Base-by-base conservation (phyloP, 2,113 vertebrate genomes). In the Rallus limicola region DNA sequence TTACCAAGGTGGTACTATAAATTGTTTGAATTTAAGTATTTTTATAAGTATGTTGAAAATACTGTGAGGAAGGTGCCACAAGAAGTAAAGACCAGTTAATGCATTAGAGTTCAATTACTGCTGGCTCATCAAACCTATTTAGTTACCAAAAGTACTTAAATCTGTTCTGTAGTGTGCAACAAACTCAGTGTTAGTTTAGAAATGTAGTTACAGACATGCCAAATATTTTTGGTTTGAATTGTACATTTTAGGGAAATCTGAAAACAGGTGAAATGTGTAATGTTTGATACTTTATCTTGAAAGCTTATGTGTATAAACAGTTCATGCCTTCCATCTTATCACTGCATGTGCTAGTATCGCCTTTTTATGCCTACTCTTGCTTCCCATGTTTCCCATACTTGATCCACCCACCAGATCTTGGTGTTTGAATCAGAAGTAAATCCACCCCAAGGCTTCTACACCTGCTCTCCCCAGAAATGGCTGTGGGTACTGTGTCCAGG, bases 331-430 rank as follows among this genome's bases (percentile, higher is more conserved):
- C 11, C 19, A 58, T 38, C 24, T 59, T 76, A 8, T 24, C 6
- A 15, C 8, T 76, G 25, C 10, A 1, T 20, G 16, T 38, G 10
- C 6, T 42, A 1, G 6, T 63, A 24, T 62, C 14, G 28, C 0
- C 7, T 68, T 44, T 48, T 42, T 91, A 52, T 55, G 34, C 56
- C 63, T 86, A 2, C 16, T 86, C 2, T 65, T 56, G 21, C 13
- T 38, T 72, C 13, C 29, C 16, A 2, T 44, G 10, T 58, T 70
- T 40, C 19, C 31, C 10, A 25, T 33, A 8, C 50, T 53, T 17
- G 4, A n/a, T 44, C 53, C 3, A 31, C 18, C n/a, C 17, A 12
- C 58, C 4, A 36, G 29, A 60, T 14, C 36, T 25, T 79, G 16
- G 13, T 58, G 23, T 81, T 77, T 46, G 18, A 79, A n/a, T 74